Evolutionary conservation across 1,140 invertebrate species (phyloP), one percentile per base, ranked within the genome.

Genomic region (Drosophila punjabiensis): DNA sequence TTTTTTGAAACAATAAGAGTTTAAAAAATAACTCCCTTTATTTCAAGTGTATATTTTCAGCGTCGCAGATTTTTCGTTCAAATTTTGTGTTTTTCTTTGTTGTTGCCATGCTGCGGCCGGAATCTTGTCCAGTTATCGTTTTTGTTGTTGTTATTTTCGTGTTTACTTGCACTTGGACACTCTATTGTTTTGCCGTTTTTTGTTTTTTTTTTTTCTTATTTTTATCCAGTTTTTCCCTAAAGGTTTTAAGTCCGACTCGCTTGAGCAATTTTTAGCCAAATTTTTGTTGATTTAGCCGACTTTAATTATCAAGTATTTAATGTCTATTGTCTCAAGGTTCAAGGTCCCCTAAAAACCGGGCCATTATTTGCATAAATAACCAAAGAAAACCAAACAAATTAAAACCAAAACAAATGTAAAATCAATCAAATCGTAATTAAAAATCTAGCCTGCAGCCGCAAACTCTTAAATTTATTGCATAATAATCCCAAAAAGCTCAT

Each of bases 101-200:
- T 70, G 62, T 74, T 80, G 69, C 67, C 18, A 41, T 45, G 28
- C 24, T 59, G 30, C 43, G 39, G 41, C 41, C 41, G 52, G 35
- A 39, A 18, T 71, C 53, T 80, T 64, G 63, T 68, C 45, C 47
- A 68, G 39, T 47, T 65, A 4, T 66, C 61, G 30, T 37, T 52
- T 18, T 73, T 58, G 35, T 66, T 52, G 30, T 45, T 70, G 67
- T 69, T 81, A n/a, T 47, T 70, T 67, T 45, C 30, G 33, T 69
- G 55, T 82, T 82, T 75, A 76, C 66, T 79, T 85, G 82, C 78
- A 74, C 82, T 81, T 78, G 64, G 60, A 81, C 48, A 53, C 76
- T 39, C 50, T 30, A 53, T 45, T 74, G 45, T 53, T 24, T 37
- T 14, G 43, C 35, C 53, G 41, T 28, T 48, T 11, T 68, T 24